Conservation (phyloP, 2,113 vertebrate genomes). For the Chionis minor region DNA sequence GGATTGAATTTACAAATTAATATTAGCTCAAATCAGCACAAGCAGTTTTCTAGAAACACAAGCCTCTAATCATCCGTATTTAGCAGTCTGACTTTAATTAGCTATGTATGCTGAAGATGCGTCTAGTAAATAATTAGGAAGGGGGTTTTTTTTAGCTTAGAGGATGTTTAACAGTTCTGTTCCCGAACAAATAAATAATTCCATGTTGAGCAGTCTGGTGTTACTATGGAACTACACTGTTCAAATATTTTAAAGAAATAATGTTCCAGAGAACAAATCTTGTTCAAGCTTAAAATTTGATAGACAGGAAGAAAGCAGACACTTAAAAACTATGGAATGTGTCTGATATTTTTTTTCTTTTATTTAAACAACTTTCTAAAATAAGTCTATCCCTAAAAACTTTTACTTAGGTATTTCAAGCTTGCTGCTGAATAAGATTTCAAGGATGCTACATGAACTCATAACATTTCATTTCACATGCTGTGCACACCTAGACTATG, state of each 20-base stretch:
- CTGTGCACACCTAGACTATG: background rate
- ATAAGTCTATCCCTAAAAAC: background rate
- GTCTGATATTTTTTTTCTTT: background rate
- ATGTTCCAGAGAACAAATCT: background rate
- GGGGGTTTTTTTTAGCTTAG: background rate
- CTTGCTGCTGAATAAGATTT: background rate
- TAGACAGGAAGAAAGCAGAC: background rate
- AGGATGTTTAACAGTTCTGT: background rate
- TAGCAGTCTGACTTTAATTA: conserved; percentile 47
- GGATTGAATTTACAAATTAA: background rate
- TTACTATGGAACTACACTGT: background rate
- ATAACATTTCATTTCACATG: background rate
- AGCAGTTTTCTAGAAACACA: conserved; percentile 41
- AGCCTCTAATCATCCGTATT: conserved; percentile 26
- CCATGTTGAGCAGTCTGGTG: background rate
- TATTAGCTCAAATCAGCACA: background rate
- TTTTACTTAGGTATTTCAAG: background rate
- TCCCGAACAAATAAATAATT: conserved; percentile 33
- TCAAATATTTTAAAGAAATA: background rate
- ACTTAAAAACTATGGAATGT: background rate
- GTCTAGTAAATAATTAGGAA: conserved; percentile 48
- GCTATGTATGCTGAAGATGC: background rate
- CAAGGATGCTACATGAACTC: background rate
- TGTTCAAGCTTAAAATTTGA: background rate
- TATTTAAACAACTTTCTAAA: background rate